Conservation (phyloP, 2,113 vertebrate species). For the Hiodon tergisus region DNA sequence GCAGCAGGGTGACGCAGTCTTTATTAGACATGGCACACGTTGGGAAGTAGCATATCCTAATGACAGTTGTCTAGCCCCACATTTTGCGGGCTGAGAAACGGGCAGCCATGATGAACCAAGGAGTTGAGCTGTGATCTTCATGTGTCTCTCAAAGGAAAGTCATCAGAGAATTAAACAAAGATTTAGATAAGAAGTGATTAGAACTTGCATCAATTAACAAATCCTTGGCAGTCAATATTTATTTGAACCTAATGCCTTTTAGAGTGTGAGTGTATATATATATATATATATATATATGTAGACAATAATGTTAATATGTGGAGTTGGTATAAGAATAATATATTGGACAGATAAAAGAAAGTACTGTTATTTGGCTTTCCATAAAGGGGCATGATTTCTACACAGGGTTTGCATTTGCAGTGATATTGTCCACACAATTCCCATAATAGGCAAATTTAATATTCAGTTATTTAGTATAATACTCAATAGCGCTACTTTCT, state of each 20-base stretch:
- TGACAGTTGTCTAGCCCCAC: conserved; percentile 40
- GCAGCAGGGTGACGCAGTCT: conserved; percentile 43
- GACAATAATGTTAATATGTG: too few species aligned
- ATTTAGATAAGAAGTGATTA: conserved; percentile 63
- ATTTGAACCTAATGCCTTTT: conserved; percentile 54
- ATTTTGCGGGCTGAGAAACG: background rate
- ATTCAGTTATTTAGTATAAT: too few species aligned
- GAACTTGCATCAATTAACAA: conserved; percentile 65
- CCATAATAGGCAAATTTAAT: too few species aligned
- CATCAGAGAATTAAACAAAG: conserved; percentile 63
- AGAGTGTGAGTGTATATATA: conserved; percentile 49
- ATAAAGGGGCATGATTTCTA: too few species aligned
- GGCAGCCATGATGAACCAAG: conserved; percentile 24
- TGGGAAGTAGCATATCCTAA: conserved; percentile 55
- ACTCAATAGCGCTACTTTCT: too few species aligned
- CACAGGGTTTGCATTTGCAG: too few species aligned
- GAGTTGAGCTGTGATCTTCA: conserved; percentile 51
- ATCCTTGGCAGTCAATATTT: conserved; percentile 60
- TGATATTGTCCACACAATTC: too few species aligned
- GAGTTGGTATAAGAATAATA: too few species aligned
- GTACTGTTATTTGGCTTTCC: too few species aligned
- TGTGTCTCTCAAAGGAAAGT: conserved; percentile 27
- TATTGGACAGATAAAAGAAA: too few species aligned
- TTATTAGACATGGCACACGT: conserved; percentile 43
- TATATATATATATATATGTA: conserved; percentile 24